These are phyloP conservation scores for Drosophila mayri DNA, from an alignment of 1,140 invertebrate genomes.

Conservation along the genomic window DNA sequence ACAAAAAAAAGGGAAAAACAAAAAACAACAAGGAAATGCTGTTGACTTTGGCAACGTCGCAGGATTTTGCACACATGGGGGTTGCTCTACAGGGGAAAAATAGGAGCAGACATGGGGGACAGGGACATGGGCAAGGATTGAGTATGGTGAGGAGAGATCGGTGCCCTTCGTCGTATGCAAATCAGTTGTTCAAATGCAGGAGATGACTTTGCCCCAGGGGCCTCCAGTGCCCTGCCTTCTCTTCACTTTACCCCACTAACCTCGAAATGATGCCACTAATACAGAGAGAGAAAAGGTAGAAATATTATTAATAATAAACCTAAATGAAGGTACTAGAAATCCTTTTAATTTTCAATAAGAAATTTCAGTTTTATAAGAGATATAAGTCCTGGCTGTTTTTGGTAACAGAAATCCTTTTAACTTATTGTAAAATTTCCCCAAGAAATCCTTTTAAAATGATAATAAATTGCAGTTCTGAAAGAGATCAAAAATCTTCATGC, in stretches of 20 bases:
- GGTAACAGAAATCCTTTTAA: too few species aligned
- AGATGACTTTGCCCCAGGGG: constrained; percentile 32
- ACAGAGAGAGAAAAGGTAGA: constrained; percentile 1
- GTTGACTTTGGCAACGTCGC: constrained; percentile 63
- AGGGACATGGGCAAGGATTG: background rate
- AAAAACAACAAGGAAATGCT: constrained; percentile 52
- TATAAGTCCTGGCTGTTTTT: background rate
- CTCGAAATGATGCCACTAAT: constrained; percentile 46
- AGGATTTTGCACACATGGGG: constrained; percentile 50
- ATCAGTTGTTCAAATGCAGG: constrained; percentile 69
- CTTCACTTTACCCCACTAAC: constrained; percentile 62
- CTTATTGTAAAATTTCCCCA: too few species aligned
- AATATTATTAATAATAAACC: background rate
- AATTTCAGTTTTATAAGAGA: background rate
- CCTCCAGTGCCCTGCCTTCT: background rate
- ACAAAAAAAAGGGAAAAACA: constrained; percentile 35
- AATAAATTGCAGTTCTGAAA: background rate
- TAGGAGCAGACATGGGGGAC: background rate
- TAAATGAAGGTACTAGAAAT: background rate
- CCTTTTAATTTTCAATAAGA: background rate
- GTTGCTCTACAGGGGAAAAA: background rate
- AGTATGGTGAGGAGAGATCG: constrained; percentile 6
- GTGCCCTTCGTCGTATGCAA: constrained; percentile 78
- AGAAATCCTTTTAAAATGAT: background rate
- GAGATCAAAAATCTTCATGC: too few species aligned